A percentile compares a stretch with the other conserved stretches of the same genome.
These are phyloP conservation scores for Cephus rjabovi DNA, from an alignment of 2,888 invertebrate species.

Conservation along the genomic window DNA sequence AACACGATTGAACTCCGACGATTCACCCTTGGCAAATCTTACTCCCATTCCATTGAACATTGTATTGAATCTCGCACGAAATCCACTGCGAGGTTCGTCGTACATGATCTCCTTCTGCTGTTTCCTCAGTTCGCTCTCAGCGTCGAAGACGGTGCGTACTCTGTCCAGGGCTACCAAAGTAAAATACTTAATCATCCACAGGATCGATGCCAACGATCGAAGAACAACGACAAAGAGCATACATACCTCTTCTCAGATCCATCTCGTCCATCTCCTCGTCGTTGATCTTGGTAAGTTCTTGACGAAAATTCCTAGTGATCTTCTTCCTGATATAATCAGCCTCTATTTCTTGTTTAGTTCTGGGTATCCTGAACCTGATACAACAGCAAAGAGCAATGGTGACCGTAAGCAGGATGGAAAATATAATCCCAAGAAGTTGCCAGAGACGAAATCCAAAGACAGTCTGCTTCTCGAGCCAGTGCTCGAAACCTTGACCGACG, in stretches of 20 bases:
- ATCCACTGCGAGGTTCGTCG: slow-evolving; percentile 33
- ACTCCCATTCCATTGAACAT: slow-evolving; percentile 52
- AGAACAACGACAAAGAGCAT: slow-evolving; percentile 9
- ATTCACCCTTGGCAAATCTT: slow-evolving; percentile 40
- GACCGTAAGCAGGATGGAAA: slow-evolving; percentile 53
- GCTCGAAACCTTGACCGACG: slow-evolving; percentile 54
- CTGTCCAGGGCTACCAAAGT: slow-evolving; percentile 73
- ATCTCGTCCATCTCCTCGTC: slow-evolving; percentile 89
- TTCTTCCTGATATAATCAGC: slow-evolving; percentile 89
- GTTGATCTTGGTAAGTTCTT: slow-evolving; percentile 83
- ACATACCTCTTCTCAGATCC: slow-evolving; percentile 78
- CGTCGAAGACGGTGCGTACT: slow-evolving; percentile 74
- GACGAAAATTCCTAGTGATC: slow-evolving; percentile 84
- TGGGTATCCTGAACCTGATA: slow-evolving; percentile 89
- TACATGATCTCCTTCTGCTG: slow-evolving; percentile 34
- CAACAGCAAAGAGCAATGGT: slow-evolving; percentile 88
- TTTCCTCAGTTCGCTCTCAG: slow-evolving; percentile 66
- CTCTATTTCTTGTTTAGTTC: slow-evolving; percentile 96
- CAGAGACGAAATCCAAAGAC: slow-evolving; percentile 80
- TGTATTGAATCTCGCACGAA: slow-evolving; percentile 51
- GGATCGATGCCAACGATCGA: not conserved
- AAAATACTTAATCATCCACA: not conserved
- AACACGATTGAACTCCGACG: slow-evolving; percentile 8
- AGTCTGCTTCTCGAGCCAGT: slow-evolving; percentile 80
- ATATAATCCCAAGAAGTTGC: slow-evolving; percentile 70